Evolutionary conservation across 2,888 invertebrate genomes (phyloP), one percentile per base, ranked within the genome.

Genomic region (Antheraea assamensis): DNA sequence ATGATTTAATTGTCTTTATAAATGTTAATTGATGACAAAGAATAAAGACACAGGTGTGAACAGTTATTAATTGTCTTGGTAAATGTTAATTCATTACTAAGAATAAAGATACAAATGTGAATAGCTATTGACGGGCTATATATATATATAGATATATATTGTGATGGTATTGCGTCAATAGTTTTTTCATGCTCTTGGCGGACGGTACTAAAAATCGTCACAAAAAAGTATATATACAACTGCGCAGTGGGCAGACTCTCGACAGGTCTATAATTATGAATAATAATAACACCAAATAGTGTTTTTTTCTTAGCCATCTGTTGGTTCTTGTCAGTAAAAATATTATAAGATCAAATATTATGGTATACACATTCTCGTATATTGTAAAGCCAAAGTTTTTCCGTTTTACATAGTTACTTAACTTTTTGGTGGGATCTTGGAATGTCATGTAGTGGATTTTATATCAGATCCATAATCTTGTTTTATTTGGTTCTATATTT

Each of bases 201-300:
- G 35, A 68, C 68, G 68, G n/a, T 68, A 15, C 24, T 68, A 68
- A 68, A 68, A 68, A 68, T 35, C 10, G 35, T n/a, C 35, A 35
- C 68, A 68, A 68, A 68, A 68, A 61, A 24, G 10, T 0, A 42
- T 58, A 58, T 42, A 35, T 64, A 30, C 47, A n/a, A 61, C 19
- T 27, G 61, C 64, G 27, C 64, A 42, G 35, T 47, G 61, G 35
- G 27, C 64, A 42, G n/a, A 64, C 71, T 70, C 76, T 75, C 72
- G 72, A 76, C 73, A 35, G 21, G n/a, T 68, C 68, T 68, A 68
- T 35, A 68, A 68, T 35, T 68, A 68, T 10, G 30, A 64, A 30
- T 64, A 13, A 42, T 42, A 64, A 64, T 30, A 58, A 58, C 58
- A 58, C 10, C 10, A 24, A 58, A 64, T 2, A 64, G 17, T 1